Conservation (phyloP, 2,888 invertebrate species). For the Dryadula phaetusa region DNA sequence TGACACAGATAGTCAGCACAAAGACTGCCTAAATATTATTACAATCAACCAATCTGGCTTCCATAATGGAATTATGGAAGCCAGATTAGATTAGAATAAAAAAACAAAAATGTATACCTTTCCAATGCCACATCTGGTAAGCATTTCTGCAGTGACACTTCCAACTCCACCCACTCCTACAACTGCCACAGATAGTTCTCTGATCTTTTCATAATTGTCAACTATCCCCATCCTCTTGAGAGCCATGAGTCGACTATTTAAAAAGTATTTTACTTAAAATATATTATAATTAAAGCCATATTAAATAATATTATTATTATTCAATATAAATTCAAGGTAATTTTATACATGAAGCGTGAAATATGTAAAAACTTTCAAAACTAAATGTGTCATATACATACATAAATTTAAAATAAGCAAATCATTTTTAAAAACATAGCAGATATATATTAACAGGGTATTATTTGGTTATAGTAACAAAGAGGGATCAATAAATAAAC, state of each 20-base stretch:
- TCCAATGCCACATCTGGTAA: slow-evolving; percentile 98
- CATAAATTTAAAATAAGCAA: background rate
- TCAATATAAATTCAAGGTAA: no score
- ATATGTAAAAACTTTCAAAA: background rate
- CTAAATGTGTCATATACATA: background rate
- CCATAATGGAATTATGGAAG: no score
- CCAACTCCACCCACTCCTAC: slow-evolving; percentile 99
- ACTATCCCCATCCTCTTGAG: slow-evolving; percentile 99
- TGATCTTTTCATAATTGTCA: slow-evolving; percentile 96
- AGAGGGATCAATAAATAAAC: no score
- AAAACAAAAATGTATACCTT: slow-evolving; percentile 86
- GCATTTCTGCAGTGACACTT: slow-evolving; percentile 99
- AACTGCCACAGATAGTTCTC: slow-evolving; percentile 94
- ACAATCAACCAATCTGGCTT: no score
- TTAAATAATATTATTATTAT: no score
- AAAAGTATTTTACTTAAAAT: no score
- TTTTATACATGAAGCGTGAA: background rate
- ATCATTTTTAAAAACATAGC: background rate
- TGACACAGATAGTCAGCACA: no score
- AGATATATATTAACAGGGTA: background rate
- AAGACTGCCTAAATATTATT: no score
- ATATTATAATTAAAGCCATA: no score
- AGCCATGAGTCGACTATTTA: slow-evolving; percentile 97
- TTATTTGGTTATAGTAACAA: background rate
- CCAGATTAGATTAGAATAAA: no score